Evolutionary conservation across 2,797 vertebrate species (phyloP).

Genomic region (Hozukius guyotensis): DNA sequence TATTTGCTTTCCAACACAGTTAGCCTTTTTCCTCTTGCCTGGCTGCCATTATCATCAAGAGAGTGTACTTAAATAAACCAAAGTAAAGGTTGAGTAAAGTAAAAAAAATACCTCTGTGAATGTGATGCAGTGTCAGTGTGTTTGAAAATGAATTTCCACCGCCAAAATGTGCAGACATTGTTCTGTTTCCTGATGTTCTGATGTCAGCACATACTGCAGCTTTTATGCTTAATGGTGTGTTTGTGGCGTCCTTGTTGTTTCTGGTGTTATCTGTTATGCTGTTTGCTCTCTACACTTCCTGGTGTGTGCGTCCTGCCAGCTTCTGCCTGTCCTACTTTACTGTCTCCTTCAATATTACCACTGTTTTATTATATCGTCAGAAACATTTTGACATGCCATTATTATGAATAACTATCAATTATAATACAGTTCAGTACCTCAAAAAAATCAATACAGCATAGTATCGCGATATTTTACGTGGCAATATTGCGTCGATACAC

Average conservation of each 20-base stretch:
- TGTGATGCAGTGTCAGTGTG: neutral
- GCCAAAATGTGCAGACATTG: neutral
- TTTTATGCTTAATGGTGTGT: constrained; percentile 23
- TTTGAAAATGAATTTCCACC: neutral
- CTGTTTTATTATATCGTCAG: neutral
- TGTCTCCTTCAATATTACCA: constrained; percentile 19
- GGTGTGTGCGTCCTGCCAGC: constrained; percentile 8
- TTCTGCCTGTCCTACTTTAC: constrained; percentile 41
- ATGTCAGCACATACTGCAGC: constrained; percentile 24
- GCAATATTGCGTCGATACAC: too few relatives aligned
- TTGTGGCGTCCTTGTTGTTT: constrained; percentile 32
- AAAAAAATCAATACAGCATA: accelerated
- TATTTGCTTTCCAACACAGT: neutral
- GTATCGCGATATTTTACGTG: too few relatives aligned
- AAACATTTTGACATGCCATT: neutral
- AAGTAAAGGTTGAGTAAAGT: neutral
- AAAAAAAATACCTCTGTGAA: neutral
- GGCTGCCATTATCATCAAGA: neutral
- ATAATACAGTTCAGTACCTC: neutral
- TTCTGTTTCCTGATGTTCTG: neutral
- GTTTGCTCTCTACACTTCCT: constrained; percentile 34
- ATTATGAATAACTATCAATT: neutral
- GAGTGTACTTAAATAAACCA: neutral
- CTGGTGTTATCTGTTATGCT: constrained; percentile 51
- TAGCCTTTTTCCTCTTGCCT: neutral